Evolutionary conservation across 2,113 vertebrate species (phyloP).

Genomic region (Tragelaphus strepsiceros): DNA sequence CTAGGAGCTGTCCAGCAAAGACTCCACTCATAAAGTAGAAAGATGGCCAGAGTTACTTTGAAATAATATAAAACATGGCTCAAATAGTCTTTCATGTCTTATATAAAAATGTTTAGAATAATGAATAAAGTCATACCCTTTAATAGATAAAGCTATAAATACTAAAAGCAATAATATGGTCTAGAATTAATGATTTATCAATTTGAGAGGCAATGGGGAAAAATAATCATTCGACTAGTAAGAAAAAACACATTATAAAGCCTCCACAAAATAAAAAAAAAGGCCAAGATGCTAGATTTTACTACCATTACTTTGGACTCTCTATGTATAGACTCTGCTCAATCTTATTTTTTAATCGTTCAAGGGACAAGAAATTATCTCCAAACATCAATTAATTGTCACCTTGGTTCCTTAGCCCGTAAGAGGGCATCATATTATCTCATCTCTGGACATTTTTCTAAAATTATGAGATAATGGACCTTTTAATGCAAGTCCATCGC

Average conservation of each 20-base stretch:
- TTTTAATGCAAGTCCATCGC: constrained; percentile 23
- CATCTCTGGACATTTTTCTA: constrained; percentile 1
- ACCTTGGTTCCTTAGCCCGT: constrained; percentile 39
- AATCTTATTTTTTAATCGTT: not conserved
- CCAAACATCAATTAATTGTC: constrained; percentile 33
- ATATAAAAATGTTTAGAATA: constrained; percentile 61
- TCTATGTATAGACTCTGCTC: constrained; percentile 33
- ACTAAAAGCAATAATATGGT: constrained; percentile 67
- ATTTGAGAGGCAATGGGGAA: constrained; percentile 31
- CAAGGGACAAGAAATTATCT: constrained; percentile 7
- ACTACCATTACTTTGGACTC: constrained; percentile 49
- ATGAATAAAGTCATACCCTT: constrained; percentile 49
- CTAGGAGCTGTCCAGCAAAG: constrained; percentile 40
- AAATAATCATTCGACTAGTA: constrained; percentile 39
- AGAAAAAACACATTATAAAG: constrained; percentile 53
- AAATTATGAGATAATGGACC: constrained; percentile 37
- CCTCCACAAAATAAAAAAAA: constrained; percentile 50
- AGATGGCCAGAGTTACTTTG: constrained; percentile 64
- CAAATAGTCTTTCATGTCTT: constrained; percentile 56
- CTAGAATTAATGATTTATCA: constrained; percentile 58
- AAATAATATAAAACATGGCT: constrained; percentile 60
- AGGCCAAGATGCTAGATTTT: not conserved
- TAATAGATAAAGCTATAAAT: constrained; percentile 62
- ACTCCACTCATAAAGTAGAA: constrained; percentile 11
- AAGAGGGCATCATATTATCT: not conserved